A percentile compares a stretch with the other conserved stretches of the same genome.
phyloP scores from a whole-genome alignment of 2,888 invertebrate genomes.

The Drosophila stalkeri region DNA sequence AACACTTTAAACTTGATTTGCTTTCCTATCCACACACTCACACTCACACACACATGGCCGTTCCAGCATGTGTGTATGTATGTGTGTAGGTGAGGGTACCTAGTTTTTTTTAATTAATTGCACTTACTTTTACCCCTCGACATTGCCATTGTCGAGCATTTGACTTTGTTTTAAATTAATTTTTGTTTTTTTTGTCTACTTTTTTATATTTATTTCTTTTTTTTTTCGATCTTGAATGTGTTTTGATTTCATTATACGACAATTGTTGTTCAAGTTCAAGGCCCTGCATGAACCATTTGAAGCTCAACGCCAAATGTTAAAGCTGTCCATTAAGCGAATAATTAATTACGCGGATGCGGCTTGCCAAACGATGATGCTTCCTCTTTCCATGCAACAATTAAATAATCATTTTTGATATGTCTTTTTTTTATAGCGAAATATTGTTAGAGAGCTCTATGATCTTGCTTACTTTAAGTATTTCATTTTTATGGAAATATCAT shows the following conservation, averaged over 20 bases:
- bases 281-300: constrained; percentile 33
- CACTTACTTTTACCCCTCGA: constrained; percentile 63
- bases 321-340: constrained; percentile 10
- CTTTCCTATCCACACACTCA: not conserved
- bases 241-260: constrained; percentile 61
- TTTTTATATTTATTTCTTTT: constrained; percentile 14
- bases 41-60: constrained; percentile 15
- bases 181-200: constrained; percentile 9
- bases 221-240: constrained; percentile 29
- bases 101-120: constrained; percentile 77
- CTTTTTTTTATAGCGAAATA: too few relatives aligned
- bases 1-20: constrained; percentile 17
- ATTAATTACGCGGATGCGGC: constrained; percentile 3
- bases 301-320: not conserved
- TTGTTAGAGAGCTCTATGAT: not conserved
- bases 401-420: not conserved
- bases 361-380: not conserved
- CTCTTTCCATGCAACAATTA: not conserved
- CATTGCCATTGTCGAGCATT: constrained; percentile 32
- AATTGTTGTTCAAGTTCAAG: constrained; percentile 72
- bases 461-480: not conserved
- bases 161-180: constrained; percentile 52
- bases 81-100: constrained; percentile 35
- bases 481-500: not conserved
- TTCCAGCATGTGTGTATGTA: constrained; percentile 3